A percentile compares a stretch with the other conserved stretches of the same genome.
Evolutionary conservation across 2,888 invertebrate genomes (phyloP).

Genomic region (Hemithea aestivaria): DNA sequence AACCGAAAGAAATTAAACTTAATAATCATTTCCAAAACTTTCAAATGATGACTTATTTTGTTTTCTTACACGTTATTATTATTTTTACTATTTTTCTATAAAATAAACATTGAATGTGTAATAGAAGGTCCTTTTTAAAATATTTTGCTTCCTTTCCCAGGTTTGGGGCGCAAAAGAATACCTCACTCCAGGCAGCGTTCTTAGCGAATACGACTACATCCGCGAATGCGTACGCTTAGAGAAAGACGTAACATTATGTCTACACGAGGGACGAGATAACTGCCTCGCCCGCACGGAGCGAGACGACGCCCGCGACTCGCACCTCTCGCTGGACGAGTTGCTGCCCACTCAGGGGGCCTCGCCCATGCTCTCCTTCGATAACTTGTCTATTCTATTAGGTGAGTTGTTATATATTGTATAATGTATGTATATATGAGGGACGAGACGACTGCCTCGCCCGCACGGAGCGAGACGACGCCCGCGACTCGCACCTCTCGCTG

Average conservation of each 20-base stretch:
- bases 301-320: slow-evolving; percentile 89
- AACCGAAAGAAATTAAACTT: no score
- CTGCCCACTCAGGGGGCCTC: slow-evolving; percentile 85
- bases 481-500: slow-evolving; percentile 85
- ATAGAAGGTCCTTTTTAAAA: no score
- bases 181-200: slow-evolving; percentile 87
- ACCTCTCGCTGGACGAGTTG: slow-evolving; percentile 87
- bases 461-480: slow-evolving; percentile 89
- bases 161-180: slow-evolving; percentile 95
- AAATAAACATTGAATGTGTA: no score
- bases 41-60: no score
- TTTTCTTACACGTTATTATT: no score
- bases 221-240: slow-evolving; percentile 96
- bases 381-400: slow-evolving; percentile 91
- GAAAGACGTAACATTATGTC: slow-evolving; percentile 87
- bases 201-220: slow-evolving; percentile 95
- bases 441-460: slow-evolving; percentile 84
- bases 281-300: slow-evolving; percentile 87
- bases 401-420: slow-evolving; percentile 41
- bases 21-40: no score
- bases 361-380: slow-evolving; percentile 88
- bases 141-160: no score
- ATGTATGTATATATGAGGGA: slow-evolving; percentile 83
- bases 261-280: slow-evolving; percentile 82
- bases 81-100: no score